phyloP scores from a whole-genome alignment of 2,113 vertebrate species.

The Alethe diademata region DNA sequence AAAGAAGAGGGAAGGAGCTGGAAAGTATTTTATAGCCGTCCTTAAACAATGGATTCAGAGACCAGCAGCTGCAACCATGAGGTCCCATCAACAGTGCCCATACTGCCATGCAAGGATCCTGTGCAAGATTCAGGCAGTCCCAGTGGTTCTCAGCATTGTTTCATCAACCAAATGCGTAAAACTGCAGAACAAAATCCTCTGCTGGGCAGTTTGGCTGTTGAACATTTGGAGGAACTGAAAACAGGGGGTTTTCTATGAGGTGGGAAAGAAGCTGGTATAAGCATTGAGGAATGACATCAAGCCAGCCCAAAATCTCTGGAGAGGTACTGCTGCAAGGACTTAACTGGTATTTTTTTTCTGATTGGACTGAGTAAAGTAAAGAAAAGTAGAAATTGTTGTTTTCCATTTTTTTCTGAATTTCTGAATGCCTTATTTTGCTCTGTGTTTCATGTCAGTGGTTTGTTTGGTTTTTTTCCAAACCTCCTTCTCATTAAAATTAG shows the following conservation, averaged over 20 bases:
- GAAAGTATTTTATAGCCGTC: background rate
- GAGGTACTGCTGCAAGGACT: background rate
- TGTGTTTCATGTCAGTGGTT: background rate
- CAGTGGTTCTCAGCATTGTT: background rate
- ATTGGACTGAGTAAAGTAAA: background rate
- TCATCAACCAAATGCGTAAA: accelerated
- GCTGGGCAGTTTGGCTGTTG: background rate
- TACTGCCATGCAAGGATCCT: background rate
- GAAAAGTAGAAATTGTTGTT: background rate
- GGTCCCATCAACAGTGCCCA: background rate
- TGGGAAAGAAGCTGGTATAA: background rate
- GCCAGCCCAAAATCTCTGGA: background rate
- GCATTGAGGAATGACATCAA: background rate
- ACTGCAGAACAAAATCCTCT: background rate
- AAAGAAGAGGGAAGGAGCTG: background rate
- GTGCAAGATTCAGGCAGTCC: background rate
- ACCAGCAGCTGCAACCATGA: background rate
- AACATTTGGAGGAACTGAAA: background rate
- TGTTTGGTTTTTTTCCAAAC: background rate
- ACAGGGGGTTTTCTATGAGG: background rate
- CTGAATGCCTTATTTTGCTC: background rate
- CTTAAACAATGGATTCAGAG: background rate
- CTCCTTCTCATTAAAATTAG: background rate
- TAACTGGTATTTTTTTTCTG: accelerated
- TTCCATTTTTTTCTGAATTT: background rate